Conservation (phyloP, 1,140 invertebrate genomes). For the Camponotus floridanus region DNA sequence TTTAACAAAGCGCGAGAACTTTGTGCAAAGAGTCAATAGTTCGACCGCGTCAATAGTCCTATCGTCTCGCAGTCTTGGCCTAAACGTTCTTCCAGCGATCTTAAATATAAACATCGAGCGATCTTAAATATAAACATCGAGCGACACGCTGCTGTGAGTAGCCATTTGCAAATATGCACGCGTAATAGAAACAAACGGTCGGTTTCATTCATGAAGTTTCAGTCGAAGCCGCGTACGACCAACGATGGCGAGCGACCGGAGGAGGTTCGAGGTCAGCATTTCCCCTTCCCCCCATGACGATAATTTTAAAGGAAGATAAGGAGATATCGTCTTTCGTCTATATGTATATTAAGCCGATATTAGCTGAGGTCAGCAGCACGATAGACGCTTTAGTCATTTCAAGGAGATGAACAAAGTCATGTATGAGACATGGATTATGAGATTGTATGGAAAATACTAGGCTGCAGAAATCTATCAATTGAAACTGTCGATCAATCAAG, state of each 20-base stretch:
- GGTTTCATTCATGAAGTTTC: conserved; percentile 39
- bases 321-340: conserved; percentile 46
- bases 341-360: background rate
- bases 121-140: conserved; percentile 21
- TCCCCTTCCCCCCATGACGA: background rate
- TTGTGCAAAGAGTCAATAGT: conserved; percentile 31
- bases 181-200: conserved; percentile 39
- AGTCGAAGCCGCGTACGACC: background rate
- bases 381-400: conserved; percentile 65
- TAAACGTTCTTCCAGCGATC: conserved; percentile 15
- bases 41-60: conserved; percentile 12
- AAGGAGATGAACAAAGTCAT: conserved; percentile 61
- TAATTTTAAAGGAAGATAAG: conserved; percentile 55
- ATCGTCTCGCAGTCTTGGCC: conserved; percentile 6
- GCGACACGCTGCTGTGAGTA: background rate
- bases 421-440: conserved; percentile 25
- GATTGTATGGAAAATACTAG: conserved; percentile 10
- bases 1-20: conserved; percentile 19
- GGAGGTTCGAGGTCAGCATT: conserved; percentile 38
- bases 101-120: conserved; percentile 21
- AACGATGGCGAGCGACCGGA: background rate
- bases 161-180: conserved; percentile 39
- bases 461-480: no score
- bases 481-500: no score
- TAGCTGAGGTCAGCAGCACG: conserved; percentile 62